A percentile compares a stretch with the other conserved stretches of the same genome.
These are phyloP conservation scores for Drosophila lini DNA, from an alignment of 1,140 invertebrate species.

Conservation along the genomic window DNA sequence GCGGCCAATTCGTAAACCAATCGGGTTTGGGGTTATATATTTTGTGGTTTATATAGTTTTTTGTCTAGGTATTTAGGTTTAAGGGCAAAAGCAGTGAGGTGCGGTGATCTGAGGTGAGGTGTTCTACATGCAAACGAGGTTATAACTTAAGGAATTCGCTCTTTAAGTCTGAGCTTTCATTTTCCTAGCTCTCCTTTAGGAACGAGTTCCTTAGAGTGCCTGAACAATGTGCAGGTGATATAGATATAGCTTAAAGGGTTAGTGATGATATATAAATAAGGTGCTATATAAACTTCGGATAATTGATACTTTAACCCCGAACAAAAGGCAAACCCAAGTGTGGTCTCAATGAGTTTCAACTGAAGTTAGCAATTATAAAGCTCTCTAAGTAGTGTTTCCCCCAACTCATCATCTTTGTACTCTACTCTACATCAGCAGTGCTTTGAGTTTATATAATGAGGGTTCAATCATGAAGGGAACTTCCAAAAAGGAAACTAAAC, in stretches of 20 bases:
- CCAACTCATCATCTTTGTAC: slow-evolving; percentile 2
- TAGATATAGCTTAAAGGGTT: neutral
- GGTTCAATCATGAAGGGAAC: neutral
- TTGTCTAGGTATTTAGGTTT: slow-evolving; percentile 2
- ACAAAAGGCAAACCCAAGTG: neutral
- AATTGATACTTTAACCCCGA: neutral
- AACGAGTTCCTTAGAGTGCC: slow-evolving; percentile 1
- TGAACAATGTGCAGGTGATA: slow-evolving; percentile 37
- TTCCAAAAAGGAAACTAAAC: slow-evolving; percentile 3
- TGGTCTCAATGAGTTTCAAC: neutral
- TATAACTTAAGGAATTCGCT: neutral
- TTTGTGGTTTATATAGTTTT: slow-evolving; percentile 2
- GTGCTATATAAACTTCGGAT: slow-evolving; percentile 3
- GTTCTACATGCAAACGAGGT: slow-evolving; percentile 58
- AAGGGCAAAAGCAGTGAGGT: slow-evolving; percentile 11
- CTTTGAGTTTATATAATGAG: neutral
- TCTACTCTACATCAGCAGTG: slow-evolving; percentile 26
- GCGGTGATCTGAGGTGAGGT: slow-evolving; percentile 18
- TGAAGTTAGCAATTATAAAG: slow-evolving; percentile 1
- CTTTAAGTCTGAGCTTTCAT: neutral
- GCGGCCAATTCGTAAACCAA: slow-evolving; percentile 61
- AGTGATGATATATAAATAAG: neutral
- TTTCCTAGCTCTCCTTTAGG: neutral
- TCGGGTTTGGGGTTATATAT: neutral
- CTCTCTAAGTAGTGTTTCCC: neutral